These are phyloP conservation scores for Microtus californicus DNA, from an alignment of 2,797 vertebrate species.

Conservation along the genomic window DNA sequence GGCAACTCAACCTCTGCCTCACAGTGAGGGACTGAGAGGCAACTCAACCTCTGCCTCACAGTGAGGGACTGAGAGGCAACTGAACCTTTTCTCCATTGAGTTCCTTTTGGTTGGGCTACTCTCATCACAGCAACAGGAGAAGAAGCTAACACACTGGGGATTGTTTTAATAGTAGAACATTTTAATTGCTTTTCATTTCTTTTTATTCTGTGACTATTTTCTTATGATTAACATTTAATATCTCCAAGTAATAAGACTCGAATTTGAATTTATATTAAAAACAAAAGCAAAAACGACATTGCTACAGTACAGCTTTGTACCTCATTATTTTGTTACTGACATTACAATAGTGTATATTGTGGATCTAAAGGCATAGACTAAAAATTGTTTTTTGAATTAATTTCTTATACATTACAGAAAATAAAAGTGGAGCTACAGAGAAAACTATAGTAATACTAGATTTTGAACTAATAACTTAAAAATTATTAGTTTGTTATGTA, in stretches of 20 bases:
- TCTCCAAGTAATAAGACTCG: conserved; percentile 22
- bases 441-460: not conserved
- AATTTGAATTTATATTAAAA: conserved; percentile 43
- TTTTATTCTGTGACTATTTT: conserved; percentile 23
- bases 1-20: not conserved
- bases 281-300: conserved; percentile 12
- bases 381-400: not conserved
- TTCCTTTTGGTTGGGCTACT: not conserved
- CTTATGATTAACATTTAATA: not conserved
- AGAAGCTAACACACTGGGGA: too few relatives aligned
- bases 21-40: not conserved
- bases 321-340: not conserved
- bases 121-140: too few relatives aligned
- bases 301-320: conserved; percentile 4
- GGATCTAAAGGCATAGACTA: not conserved
- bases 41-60: not conserved
- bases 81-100: not conserved
- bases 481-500: conserved; percentile 15
- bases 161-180: not conserved
- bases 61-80: not conserved
- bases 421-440: not conserved
- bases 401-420: not conserved
- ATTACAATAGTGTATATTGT: not conserved
- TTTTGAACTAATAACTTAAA: conserved; percentile 40
- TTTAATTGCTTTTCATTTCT: conserved; percentile 39